Evolutionary conservation across 1,140 invertebrate genomes (phyloP).

Genomic region (Onthophagus taurus): DNA sequence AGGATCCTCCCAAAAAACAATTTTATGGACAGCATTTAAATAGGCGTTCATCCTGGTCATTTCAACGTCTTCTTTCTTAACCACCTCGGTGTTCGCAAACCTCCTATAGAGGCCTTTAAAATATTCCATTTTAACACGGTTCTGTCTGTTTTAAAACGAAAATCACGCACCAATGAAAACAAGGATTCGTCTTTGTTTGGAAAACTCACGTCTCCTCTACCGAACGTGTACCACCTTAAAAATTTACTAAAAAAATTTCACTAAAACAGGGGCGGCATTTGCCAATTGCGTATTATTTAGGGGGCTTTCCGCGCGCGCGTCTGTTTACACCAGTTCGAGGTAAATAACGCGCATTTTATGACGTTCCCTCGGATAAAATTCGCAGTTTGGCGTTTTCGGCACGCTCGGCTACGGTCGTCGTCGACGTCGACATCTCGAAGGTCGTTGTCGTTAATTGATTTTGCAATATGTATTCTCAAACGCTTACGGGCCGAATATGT

Average conservation of each 20-base stretch:
- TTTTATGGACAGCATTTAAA: constrained; percentile 18
- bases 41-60: constrained; percentile 18
- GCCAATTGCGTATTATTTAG: background rate
- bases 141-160: background rate
- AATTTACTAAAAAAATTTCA: too few relatives aligned
- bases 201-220: background rate
- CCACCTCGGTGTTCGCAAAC: too few relatives aligned
- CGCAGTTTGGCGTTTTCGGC: too few relatives aligned
- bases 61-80: constrained; percentile 4
- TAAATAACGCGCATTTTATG: background rate
- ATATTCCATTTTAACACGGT: constrained; percentile 11
- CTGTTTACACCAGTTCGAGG: background rate
- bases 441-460: too few relatives aligned
- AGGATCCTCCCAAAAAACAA: constrained; percentile 22
- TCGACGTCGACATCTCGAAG: too few relatives aligned
- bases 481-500: too few relatives aligned
- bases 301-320: background rate
- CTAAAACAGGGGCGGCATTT: too few relatives aligned
- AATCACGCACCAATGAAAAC: background rate
- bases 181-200: background rate
- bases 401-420: too few relatives aligned
- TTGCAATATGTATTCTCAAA: too few relatives aligned
- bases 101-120: background rate
- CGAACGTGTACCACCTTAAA: background rate
- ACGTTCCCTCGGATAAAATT: too few relatives aligned